Conservation (phyloP, 2,113 vertebrate genomes). For the Ctenomys sociabilis region DNA sequence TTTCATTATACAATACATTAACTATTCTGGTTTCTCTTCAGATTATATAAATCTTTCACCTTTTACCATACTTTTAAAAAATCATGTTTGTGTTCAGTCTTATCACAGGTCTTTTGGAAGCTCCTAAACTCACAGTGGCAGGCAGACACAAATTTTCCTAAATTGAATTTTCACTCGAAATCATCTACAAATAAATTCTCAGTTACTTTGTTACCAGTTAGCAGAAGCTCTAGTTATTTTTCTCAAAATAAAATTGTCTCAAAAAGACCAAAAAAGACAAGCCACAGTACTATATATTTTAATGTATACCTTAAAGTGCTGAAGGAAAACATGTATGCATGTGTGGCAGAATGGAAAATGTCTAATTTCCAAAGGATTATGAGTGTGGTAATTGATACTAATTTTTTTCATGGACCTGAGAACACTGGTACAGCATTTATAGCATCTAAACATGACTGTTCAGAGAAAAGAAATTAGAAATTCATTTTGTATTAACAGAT, state of each 20-base stretch:
- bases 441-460: not conserved
- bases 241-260: not conserved
- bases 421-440: not conserved
- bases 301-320: not conserved
- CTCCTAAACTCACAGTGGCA: not conserved
- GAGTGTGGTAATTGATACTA: not conserved
- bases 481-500: not conserved
- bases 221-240: not conserved
- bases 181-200: not conserved
- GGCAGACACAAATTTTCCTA: not conserved
- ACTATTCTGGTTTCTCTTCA: no score
- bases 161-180: not conserved
- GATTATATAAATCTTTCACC: no score
- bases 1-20: not conserved
- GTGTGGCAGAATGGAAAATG: rapidly evolving
- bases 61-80: no score
- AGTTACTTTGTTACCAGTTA: not conserved
- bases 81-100: not conserved
- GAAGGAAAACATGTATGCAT: not conserved
- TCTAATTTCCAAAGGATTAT: not conserved
- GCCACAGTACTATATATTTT: no score
- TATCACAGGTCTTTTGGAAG: not conserved
- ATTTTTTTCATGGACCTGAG: not conserved
- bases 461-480: not conserved
- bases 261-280: not conserved